Evolutionary conservation across 1,140 invertebrate species (phyloP).

Genomic region (Onthophagus taurus): DNA sequence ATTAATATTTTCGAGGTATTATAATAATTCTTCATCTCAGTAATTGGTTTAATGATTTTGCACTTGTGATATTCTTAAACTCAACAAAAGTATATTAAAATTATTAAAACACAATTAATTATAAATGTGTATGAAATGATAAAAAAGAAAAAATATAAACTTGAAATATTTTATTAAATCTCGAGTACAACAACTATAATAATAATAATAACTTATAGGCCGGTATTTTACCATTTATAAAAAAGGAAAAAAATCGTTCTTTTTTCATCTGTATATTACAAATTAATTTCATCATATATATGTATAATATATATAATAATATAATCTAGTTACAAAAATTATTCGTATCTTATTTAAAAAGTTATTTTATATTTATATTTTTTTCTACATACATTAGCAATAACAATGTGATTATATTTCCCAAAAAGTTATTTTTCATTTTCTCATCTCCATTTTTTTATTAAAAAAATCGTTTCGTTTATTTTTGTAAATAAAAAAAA

Average conservation of each 20-base stretch:
- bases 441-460: too few relatives aligned
- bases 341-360: constrained; percentile 8
- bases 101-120: not conserved
- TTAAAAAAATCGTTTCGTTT: too few relatives aligned
- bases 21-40: too few relatives aligned
- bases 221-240: constrained; percentile 11
- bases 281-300: constrained; percentile 1
- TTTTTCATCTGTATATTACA: not conserved
- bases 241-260: constrained; percentile 13
- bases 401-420: constrained; percentile 9
- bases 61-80: not conserved
- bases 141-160: constrained; percentile 1
- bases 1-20: too few relatives aligned
- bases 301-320: constrained; percentile 9
- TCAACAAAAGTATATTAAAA: not conserved
- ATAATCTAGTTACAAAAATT: constrained; percentile 11
- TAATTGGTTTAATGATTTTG: not conserved
- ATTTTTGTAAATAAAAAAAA: constrained; percentile 1
- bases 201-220: constrained; percentile 12
- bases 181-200: constrained; percentile 12
- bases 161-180: constrained; percentile 14
- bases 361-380: too few relatives aligned
- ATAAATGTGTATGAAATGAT: not conserved
- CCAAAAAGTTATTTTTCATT: constrained; percentile 4
- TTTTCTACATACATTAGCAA: constrained; percentile 7